Evolutionary conservation across 2,113 vertebrate species (phyloP), one percentile per base, ranked within the genome.

Genomic region (Chionomys nivalis): DNA sequence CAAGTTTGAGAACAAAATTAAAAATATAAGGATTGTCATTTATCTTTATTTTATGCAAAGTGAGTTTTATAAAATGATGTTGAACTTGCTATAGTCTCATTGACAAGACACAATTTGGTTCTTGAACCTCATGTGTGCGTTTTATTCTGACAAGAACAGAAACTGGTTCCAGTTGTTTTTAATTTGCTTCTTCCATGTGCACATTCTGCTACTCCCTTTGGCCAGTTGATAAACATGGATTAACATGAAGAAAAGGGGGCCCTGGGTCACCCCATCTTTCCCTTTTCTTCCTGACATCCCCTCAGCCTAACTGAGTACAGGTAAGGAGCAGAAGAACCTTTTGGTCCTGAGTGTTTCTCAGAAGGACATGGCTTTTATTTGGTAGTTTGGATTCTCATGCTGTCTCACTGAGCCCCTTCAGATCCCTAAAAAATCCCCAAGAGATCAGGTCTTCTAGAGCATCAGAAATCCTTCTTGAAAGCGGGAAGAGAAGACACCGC

Each of bases 1-100:
- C 39, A 28, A 63, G 3, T 47, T 68, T 36, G 31, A 63, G 5
- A 44, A 44, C 39, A 89, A 76, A 89, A 89, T 42, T 81, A 28
- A 94, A 77, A 78, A 21, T 36, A 36, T 66, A 92, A 77, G 92
- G 73, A 83, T 93, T 61, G 36, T 31, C 21, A n/a, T 61, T 93
- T 21, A n/a, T 82, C 47, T 92, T 77, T 79, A 52, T 58, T 49
- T 24, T 63, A 23, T n/a, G 1, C 24, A 77, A 88, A 61, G 24
- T 2, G 13, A 89, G 13, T 91, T 91, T 82, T 66, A 90, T 55
- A 17, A 92, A 93, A 78, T 10, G 61, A 13, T 31, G 61, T 36
- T 44, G 78, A 86, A 73, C 61, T 31, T 87, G 75, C 42, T 42
- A 65, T 16, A 52, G 49, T 89, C 36, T 55, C 49, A 12, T 1